Conservation (phyloP, 2,113 vertebrate genomes). For the Carollia perspicillata region DNA sequence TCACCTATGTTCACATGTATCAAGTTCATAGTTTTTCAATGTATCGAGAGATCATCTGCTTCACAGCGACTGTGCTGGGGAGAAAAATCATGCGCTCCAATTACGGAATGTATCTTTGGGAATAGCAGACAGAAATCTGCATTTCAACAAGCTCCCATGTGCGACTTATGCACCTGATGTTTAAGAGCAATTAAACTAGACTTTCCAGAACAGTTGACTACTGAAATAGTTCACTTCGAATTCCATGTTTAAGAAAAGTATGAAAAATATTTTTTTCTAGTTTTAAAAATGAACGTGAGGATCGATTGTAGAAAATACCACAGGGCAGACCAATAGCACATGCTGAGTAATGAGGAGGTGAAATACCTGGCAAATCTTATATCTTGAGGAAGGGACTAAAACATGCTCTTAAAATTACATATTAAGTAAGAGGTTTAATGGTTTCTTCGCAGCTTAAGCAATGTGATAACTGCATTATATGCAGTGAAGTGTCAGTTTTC, state of each 20-base stretch:
- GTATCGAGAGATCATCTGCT: neutral
- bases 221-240: neutral
- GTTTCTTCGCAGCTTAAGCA: neutral
- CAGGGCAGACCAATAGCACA: neutral
- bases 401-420: neutral
- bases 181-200: neutral
- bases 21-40: neutral
- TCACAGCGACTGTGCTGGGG: neutral
- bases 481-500: neutral
- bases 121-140: neutral
- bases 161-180: neutral
- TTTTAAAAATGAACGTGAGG: neutral
- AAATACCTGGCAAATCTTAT: neutral
- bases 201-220: neutral
- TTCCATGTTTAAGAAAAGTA: neutral
- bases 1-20: neutral
- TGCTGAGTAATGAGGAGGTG: neutral
- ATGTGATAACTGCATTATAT: neutral
- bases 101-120: neutral
- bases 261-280: neutral
- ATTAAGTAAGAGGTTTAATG: neutral
- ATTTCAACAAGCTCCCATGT: neutral
- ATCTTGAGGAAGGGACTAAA: neutral
- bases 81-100: neutral
- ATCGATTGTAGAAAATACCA: neutral